Base-by-base conservation (phyloP, 1,140 invertebrate species). In the Drosophila yakuba region DNA sequence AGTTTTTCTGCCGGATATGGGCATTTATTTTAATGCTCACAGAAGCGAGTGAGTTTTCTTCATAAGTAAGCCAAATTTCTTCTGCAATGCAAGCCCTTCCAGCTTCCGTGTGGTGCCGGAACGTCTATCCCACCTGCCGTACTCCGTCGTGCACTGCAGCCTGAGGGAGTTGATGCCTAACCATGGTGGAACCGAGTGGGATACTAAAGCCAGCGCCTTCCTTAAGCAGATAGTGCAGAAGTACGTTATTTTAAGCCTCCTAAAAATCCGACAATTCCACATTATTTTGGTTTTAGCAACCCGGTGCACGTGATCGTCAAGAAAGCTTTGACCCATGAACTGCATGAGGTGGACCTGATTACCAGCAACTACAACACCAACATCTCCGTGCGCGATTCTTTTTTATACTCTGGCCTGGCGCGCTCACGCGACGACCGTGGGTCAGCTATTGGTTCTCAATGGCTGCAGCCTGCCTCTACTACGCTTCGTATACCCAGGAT, bases 381-480 rank as follows among this genome's bases (percentile, higher is more conserved):
- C 0, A 85, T 85, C 44, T 92, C 89, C 6, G 47, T 92, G 3
- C 79, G 80, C 1, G 82, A 92, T 10, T 52, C 91, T 56, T 91
- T 92, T 76, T 72, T 92, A 68, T 92, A 92, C 47, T 61, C 89
- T 4, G 91, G 86, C 41, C 32, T 85, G 71, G 91, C 85, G 25
- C 56, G 59, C 14, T 36, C 47, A 7, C 41, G 54, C 12, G 25
- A 25, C n/a, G 48, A 25, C n/a, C 23, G 35, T 7, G 17, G 7
- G 12, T 15, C 17, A 28, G 11, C 39, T 15, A n/a, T 39, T 47
- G 5, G 23, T 14, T 5, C 15, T 8, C 58, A 36, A 17, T 39
- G 44, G 2, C 44, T 63, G 38, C 61, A 44, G 44, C 36, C 45
- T 4, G 78, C 82, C 3, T 17, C 64, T 2, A 0, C 0, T 2